Conservation (phyloP, 1,140 invertebrate species). For the Hylyphantes graminicola region DNA sequence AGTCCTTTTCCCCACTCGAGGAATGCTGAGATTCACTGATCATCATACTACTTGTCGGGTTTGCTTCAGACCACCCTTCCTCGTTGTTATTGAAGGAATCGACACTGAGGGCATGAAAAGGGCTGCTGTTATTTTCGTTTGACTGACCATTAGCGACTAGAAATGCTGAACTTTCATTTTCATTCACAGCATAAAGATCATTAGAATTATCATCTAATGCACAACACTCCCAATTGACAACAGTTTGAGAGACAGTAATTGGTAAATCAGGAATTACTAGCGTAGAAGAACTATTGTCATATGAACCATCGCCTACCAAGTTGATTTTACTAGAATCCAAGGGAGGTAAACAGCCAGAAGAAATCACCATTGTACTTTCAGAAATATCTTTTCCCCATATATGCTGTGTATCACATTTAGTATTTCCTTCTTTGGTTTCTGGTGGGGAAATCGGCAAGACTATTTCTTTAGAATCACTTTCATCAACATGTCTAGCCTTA, state of each 20-base stretch:
- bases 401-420: conserved; percentile 23
- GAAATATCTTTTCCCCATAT: background rate
- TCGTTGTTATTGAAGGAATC: conserved; percentile 12
- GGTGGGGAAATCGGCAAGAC: background rate
- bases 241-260: conserved; percentile 15
- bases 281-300: conserved; percentile 33
- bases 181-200: conserved; percentile 21
- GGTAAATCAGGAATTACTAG: conserved; percentile 41
- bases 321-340: background rate
- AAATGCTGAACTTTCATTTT: conserved; percentile 10
- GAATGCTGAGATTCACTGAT: conserved; percentile 40
- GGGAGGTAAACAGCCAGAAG: conserved; percentile 14
- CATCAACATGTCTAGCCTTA: conserved; percentile 13
- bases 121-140: background rate
- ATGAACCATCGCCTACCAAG: conserved; percentile 1
- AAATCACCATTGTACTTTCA: background rate
- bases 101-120: background rate
- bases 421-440: background rate
- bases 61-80: background rate
- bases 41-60: background rate
- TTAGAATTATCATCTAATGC: conserved; percentile 21
- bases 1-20: conserved; percentile 42
- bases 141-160: background rate
- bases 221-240: conserved; percentile 48
- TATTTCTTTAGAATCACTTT: conserved; percentile 32